Conservation (phyloP, 2,113 vertebrate genomes). For the Alectura lathami region DNA sequence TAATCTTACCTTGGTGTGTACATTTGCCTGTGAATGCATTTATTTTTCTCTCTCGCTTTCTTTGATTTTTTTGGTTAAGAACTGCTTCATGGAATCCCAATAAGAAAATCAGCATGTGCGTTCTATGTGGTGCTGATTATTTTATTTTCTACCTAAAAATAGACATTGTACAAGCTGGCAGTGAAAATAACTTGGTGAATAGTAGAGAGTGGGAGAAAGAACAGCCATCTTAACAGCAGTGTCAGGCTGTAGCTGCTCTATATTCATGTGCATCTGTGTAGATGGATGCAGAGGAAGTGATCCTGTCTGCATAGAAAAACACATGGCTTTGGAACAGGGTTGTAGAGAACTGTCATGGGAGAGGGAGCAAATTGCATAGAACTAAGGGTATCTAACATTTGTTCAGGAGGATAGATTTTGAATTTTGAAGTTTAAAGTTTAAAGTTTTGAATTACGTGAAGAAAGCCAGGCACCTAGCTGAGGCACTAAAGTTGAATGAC, state of each 20-base stretch:
- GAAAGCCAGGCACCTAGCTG: neutral
- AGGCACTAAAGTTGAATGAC: neutral
- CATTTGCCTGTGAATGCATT: neutral
- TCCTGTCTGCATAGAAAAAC: neutral
- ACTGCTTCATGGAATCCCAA: neutral
- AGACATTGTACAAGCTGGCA: neutral
- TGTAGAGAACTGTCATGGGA: neutral
- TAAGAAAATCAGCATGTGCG: neutral
- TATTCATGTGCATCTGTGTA: neutral
- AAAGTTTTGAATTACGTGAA: neutral
- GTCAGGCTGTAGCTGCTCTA: neutral
- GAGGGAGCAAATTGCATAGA: neutral
- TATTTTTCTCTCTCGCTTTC: neutral
- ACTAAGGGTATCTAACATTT: neutral
- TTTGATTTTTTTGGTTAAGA: neutral
- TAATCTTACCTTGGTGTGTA: neutral
- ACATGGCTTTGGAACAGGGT: neutral
- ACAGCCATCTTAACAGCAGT: neutral
- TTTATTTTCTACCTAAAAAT: neutral
- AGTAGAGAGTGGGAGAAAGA: neutral
- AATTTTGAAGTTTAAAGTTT: neutral
- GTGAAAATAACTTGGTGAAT: neutral
- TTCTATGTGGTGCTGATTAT: constrained; percentile 11
- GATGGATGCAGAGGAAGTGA: neutral
- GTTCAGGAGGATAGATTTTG: neutral